These are phyloP conservation scores for Trichopria drosophilae DNA, from an alignment of 2,888 invertebrate species.

Conservation along the genomic window DNA sequence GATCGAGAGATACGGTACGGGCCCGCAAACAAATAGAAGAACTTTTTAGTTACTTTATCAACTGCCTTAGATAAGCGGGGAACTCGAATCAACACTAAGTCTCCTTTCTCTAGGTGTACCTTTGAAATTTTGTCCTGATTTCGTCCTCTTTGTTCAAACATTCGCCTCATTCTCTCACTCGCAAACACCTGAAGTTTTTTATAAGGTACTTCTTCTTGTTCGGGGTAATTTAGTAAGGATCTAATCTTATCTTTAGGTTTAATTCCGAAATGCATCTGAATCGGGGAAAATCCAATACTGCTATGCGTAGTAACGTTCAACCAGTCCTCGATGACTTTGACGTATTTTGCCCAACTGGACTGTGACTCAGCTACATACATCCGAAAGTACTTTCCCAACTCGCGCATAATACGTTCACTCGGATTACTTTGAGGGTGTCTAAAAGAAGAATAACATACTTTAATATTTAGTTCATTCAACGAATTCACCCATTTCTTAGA, in stretches of 20 bases:
- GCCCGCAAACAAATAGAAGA: not conserved
- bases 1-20: not conserved
- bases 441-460: not conserved
- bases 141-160: no score
- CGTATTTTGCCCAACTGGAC: not conserved
- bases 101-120: not conserved
- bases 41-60: not conserved
- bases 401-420: not conserved
- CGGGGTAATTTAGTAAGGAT: no score
- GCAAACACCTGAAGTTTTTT: no score
- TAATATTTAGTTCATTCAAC: no score
- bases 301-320: no score
- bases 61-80: not conserved
- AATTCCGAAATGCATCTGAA: not conserved
- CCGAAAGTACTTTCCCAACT: no score
- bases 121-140: not conserved
- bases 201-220: no score
- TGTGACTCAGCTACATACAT: not conserved
- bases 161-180: no score
- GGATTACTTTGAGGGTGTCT: not conserved
- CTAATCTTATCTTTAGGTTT: no score
- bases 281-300: not conserved
- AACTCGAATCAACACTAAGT: not conserved
- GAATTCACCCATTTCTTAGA: no score
- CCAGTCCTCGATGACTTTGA: not conserved